These are phyloP conservation scores for Heliconius cydno DNA, from an alignment of 2,888 invertebrate genomes.

Conservation along the genomic window DNA sequence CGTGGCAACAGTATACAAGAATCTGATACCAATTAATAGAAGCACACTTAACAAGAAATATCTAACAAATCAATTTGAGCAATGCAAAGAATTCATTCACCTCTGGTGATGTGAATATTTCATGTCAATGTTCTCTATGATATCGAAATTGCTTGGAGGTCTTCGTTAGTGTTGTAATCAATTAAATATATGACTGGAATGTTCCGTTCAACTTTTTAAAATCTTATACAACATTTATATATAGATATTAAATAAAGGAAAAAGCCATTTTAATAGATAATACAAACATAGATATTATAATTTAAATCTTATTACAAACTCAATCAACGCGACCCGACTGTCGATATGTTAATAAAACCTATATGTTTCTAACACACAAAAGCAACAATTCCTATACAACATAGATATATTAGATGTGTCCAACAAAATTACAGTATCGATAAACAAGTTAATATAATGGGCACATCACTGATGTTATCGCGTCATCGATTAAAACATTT, in stretches of 20 bases:
- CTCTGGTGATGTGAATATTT: conserved; percentile 64
- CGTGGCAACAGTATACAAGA: conserved; percentile 31
- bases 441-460: conserved; percentile 53
- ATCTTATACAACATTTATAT: neutral
- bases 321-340: too few species aligned
- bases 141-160: conserved; percentile 46
- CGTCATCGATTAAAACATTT: conserved; percentile 83
- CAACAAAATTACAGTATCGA: conserved; percentile 48
- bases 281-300: neutral
- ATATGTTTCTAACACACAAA: neutral
- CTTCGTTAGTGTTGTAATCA: conserved; percentile 33
- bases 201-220: neutral
- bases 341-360: neutral
- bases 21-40: conserved; percentile 70
- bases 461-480: conserved; percentile 76
- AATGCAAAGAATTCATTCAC: conserved; percentile 81
- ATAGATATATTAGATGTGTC: conserved; percentile 29
- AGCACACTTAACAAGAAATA: conserved; percentile 76
- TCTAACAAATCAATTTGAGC: conserved; percentile 80
- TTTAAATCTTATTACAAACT: neutral
- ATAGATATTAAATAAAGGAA: neutral
- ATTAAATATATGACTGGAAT: neutral
- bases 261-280: neutral
- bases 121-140: conserved; percentile 43
- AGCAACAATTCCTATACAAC: neutral